Evolutionary conservation across 2,113 vertebrate species (phyloP).

Genomic region (Dipodomys stephensi): DNA sequence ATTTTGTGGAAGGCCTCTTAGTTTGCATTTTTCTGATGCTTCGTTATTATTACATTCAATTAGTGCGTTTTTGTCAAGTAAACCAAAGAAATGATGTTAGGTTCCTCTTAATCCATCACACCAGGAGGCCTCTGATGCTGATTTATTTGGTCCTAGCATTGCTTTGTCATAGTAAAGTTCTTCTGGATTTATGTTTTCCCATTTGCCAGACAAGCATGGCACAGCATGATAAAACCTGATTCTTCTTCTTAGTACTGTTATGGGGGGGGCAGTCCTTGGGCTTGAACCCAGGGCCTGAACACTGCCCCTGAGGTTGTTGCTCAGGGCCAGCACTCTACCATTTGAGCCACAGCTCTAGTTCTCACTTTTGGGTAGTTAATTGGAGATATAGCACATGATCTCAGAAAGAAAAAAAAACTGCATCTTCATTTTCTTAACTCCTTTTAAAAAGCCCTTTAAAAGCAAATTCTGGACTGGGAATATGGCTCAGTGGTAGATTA

Average conservation of each 20-base stretch:
- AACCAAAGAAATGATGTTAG: neutral
- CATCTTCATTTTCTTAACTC: too few species aligned
- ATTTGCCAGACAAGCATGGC: neutral
- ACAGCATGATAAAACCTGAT: neutral
- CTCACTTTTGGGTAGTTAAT: too few species aligned
- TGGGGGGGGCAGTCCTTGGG: too few species aligned
- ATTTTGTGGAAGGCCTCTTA: neutral
- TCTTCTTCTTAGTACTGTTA: neutral
- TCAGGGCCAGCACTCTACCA: too few species aligned
- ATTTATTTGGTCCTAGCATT: neutral
- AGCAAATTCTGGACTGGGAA: too few species aligned
- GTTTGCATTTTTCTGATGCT: slow-evolving; percentile 49
- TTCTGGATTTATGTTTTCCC: neutral
- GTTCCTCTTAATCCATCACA: neutral
- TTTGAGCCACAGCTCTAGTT: too few species aligned
- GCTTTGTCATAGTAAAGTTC: neutral
- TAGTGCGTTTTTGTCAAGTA: slow-evolving; percentile 51
- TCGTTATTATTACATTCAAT: neutral
- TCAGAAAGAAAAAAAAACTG: too few species aligned
- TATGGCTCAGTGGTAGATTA: too few species aligned
- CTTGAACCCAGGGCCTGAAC: too few species aligned
- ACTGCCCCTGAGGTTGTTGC: too few species aligned
- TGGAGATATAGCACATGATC: too few species aligned
- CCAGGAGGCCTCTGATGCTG: neutral
- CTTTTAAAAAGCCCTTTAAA: too few species aligned